Evolutionary conservation across 2,797 vertebrate species (phyloP).

Genomic region (Lutra lutra): DNA sequence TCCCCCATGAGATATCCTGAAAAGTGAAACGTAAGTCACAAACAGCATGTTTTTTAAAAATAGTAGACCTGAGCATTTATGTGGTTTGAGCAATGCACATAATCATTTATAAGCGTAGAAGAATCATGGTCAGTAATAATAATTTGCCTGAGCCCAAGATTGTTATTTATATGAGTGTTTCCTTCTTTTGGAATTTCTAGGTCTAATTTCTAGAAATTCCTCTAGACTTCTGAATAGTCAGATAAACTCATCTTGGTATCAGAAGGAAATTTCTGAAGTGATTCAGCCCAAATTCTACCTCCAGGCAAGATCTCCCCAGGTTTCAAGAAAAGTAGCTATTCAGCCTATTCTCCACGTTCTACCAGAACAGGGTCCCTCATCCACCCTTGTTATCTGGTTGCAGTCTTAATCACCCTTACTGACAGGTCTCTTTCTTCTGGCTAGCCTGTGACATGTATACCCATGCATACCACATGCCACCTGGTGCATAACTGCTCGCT

Average conservation of each 20-base stretch:
- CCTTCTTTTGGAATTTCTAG: not conserved
- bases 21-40: not conserved
- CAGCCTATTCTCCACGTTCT: not conserved
- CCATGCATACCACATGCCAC: not conserved
- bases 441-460: not conserved
- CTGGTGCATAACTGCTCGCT: not conserved
- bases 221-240: conserved; percentile 10
- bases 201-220: conserved; percentile 4
- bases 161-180: conserved; percentile 5
- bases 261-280: conserved; percentile 17
- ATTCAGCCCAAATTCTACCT: conserved; percentile 28
- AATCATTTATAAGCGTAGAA: conserved; percentile 33
- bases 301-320: not conserved
- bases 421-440: not conserved
- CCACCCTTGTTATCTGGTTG: not conserved
- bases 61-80: not conserved
- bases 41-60: not conserved
- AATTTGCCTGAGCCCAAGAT: not conserved
- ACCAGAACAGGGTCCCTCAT: not conserved
- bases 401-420: not conserved
- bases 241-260: conserved; percentile 11
- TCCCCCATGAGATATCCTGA: not conserved
- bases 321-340: not conserved
- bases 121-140: not conserved
- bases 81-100: not conserved